Evolutionary conservation across 1,140 invertebrate species (phyloP).

Genomic region (Aphidius ervi): DNA sequence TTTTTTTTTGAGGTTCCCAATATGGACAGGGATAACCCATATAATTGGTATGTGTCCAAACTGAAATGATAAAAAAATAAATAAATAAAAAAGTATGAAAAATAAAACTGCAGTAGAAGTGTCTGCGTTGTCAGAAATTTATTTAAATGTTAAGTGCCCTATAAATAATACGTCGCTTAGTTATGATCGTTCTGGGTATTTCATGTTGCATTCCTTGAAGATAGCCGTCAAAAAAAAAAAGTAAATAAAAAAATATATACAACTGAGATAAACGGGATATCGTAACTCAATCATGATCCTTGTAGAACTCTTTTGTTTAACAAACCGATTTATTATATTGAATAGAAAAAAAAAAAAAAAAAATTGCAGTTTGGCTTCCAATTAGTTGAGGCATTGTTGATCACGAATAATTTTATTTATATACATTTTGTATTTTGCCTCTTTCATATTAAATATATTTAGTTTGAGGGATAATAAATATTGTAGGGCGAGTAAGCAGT

Average conservation of each 20-base stretch:
- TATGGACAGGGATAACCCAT: neutral
- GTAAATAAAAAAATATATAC: neutral
- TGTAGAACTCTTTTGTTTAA: neutral
- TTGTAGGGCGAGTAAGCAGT: neutral
- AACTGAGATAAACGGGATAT: constrained; percentile 2
- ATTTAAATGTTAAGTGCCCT: constrained; percentile 40
- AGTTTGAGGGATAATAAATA: no score
- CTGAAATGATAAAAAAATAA: neutral
- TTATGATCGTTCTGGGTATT: constrained; percentile 27
- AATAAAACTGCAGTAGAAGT: neutral
- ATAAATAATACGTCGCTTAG: constrained; percentile 33
- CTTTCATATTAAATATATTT: no score
- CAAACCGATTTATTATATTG: neutral
- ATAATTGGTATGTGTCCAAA: neutral
- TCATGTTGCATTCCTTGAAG: neutral
- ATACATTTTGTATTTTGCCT: no score
- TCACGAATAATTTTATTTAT: neutral
- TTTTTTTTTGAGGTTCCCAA: neutral
- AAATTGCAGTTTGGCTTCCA: neutral
- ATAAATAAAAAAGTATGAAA: neutral
- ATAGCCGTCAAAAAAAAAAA: neutral
- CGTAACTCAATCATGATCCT: constrained; percentile 4
- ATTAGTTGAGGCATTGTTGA: no score
- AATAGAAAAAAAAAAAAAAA: no score
- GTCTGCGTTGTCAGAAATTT: constrained; percentile 27